Evolutionary conservation across 2,113 vertebrate species (phyloP).

Genomic region (Callipepla squamata): DNA sequence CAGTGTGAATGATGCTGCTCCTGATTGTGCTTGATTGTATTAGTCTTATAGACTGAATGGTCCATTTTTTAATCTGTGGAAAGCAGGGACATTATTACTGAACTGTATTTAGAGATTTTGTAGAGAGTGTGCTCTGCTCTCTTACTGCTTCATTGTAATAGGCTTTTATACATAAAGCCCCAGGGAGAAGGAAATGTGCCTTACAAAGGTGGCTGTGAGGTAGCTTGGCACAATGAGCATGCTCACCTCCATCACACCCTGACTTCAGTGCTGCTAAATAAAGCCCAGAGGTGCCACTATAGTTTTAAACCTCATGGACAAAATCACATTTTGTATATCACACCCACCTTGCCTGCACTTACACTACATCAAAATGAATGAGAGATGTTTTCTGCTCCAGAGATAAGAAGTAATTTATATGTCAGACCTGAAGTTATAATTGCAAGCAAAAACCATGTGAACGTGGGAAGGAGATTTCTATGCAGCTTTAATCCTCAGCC

Average conservation of each 20-base stretch:
- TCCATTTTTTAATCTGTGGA: not conserved
- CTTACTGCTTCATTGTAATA: not conserved
- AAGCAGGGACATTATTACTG: not conserved
- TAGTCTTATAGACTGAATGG: not conserved
- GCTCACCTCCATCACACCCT: not conserved
- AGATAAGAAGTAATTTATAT: not conserved
- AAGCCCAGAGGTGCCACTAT: fast-evolving
- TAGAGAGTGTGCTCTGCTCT: not conserved
- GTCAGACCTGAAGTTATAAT: not conserved
- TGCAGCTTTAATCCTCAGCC: not conserved
- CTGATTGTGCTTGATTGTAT: constrained; percentile 37
- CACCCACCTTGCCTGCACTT: not conserved
- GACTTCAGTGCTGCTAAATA: not conserved
- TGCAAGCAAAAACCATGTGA: not conserved
- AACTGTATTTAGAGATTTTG: not conserved
- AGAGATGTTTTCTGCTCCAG: not conserved
- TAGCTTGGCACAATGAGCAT: fast-evolving
- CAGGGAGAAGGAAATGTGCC: not conserved
- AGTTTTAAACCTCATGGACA: not conserved
- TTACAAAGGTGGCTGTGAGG: not conserved
- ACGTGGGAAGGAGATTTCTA: not conserved
- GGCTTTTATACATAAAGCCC: not conserved
- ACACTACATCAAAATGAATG: not conserved
- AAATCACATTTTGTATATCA: not conserved
- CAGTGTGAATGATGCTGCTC: not conserved